A percentile compares a stretch with the other conserved stretches of the same genome.
phyloP scores from a whole-genome alignment of 2,113 vertebrate genomes.

The Patagioenas fasciata region DNA sequence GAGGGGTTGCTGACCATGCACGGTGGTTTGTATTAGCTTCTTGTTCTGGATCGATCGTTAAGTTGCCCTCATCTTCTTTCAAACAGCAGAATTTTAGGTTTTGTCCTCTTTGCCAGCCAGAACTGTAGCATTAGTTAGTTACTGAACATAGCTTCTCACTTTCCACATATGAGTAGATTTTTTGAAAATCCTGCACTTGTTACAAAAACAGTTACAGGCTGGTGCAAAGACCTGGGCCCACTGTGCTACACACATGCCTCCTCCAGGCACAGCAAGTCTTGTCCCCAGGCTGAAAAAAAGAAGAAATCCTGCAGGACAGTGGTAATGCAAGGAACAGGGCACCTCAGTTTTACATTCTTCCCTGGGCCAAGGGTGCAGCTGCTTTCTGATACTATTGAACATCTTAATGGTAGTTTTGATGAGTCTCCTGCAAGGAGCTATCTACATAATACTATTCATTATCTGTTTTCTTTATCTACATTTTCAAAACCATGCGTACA shows the following conservation, averaged over 20 bases:
- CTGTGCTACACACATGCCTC: not conserved
- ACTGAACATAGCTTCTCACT: not conserved
- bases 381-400: not conserved
- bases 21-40: not conserved
- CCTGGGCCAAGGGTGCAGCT: not conserved
- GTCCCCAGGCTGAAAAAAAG: not conserved
- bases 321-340: not conserved
- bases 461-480: conserved; percentile 49
- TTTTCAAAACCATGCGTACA: conserved; percentile 43
- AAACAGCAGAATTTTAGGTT: not conserved
- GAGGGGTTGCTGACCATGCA: not conserved
- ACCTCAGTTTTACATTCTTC: not conserved
- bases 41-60: not conserved
- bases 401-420: not conserved
- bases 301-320: not conserved
- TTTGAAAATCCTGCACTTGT: not conserved
- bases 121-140: not conserved
- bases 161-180: rapidly evolving
- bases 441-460: not conserved
- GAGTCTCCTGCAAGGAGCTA: not conserved
- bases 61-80: not conserved
- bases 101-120: not conserved
- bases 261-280: not conserved
- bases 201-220: not conserved
- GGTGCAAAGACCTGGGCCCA: not conserved